Evolutionary conservation across 2,113 vertebrate species (phyloP).

Genomic region (Caranx ignobilis): DNA sequence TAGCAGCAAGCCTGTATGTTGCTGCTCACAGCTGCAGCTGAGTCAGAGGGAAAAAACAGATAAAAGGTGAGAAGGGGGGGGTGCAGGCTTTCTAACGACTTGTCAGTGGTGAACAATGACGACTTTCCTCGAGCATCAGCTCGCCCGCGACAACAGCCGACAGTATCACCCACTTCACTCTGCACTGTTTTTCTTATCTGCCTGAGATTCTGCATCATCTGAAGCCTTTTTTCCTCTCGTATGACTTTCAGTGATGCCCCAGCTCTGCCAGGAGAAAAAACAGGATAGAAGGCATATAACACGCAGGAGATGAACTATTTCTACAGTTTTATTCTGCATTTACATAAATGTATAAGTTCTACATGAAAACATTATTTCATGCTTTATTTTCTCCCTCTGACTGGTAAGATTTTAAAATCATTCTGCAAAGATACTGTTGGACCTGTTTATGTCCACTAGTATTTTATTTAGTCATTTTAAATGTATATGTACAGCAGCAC

Average conservation of each 20-base stretch:
- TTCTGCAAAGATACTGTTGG: neutral
- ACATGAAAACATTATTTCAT: neutral
- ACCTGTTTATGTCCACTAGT: neutral
- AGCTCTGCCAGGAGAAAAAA: neutral
- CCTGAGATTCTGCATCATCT: slow-evolving; percentile 34
- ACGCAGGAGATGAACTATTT: slow-evolving; percentile 2
- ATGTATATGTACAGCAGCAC: neutral
- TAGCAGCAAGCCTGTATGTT: slow-evolving; percentile 33
- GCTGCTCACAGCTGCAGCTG: slow-evolving; percentile 14
- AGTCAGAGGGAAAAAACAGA: slow-evolving; percentile 15
- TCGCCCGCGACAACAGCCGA: neutral
- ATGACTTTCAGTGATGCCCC: slow-evolving; percentile 3
- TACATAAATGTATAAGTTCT: neutral
- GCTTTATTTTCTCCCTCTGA: neutral
- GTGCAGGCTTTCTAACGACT: neutral
- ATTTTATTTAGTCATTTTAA: neutral
- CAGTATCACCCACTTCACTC: slow-evolving; percentile 35
- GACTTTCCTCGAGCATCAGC: slow-evolving; percentile 4
- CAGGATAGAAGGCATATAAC: neutral
- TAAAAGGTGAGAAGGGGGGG: slow-evolving; percentile 13
- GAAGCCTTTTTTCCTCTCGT: slow-evolving; percentile 27
- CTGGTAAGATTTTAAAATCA: neutral
- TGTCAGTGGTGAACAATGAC: slow-evolving; percentile 33
- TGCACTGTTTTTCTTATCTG: slow-evolving; percentile 35
- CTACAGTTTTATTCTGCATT: slow-evolving; percentile 10